Evolutionary conservation across 2,113 vertebrate genomes (phyloP).

Genomic region (Catharus minimus): DNA sequence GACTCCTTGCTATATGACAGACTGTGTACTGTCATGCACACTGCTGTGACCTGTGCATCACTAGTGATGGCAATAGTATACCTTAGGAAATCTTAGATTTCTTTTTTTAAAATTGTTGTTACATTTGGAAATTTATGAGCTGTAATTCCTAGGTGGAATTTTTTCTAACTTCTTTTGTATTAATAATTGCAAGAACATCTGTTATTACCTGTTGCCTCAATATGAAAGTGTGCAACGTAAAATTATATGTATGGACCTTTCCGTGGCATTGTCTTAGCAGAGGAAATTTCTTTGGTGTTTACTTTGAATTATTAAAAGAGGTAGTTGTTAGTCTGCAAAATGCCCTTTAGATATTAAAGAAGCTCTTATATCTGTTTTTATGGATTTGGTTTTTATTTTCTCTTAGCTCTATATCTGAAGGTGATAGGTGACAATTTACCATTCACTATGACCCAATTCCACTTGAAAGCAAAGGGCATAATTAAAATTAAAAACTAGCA

Average conservation of each 20-base stretch:
- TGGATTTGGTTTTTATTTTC: not conserved
- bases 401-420: not conserved
- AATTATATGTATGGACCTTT: not conserved
- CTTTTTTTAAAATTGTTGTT: not conserved
- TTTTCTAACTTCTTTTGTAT: not conserved
- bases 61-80: not conserved
- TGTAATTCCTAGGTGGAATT: not conserved
- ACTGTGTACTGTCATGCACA: not conserved
- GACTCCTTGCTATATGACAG: not conserved
- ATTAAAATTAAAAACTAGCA: not conserved
- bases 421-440: not conserved
- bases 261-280: not conserved
- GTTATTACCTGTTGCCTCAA: not conserved
- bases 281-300: not conserved
- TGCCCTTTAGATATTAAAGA: not conserved
- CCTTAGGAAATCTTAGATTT: not conserved
- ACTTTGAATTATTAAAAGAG: not conserved
- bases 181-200: not conserved
- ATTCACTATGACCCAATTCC: not conserved
- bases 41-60: not conserved
- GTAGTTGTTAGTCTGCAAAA: not conserved
- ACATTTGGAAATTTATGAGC: not conserved
- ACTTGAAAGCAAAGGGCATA: not conserved
- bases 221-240: not conserved
- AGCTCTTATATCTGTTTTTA: not conserved